Percentiles rank a stretch among this genome's conserved stretches.
These are phyloP conservation scores for Cantharis flavilabris DNA, from an alignment of 2,888 invertebrate genomes.

Conservation along the genomic window DNA sequence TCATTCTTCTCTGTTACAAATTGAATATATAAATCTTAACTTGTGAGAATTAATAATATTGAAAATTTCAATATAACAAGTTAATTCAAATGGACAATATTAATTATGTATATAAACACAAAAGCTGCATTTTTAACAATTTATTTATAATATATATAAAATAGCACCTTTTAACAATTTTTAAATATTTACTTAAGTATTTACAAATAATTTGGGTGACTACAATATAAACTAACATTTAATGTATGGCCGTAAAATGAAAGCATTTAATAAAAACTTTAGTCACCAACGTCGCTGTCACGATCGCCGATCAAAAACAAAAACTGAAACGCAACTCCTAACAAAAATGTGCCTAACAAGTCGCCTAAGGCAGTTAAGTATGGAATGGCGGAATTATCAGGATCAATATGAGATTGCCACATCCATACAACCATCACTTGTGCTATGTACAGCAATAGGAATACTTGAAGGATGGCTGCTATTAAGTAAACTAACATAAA, in stretches of 20 bases:
- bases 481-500: conserved; percentile 72
- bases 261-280: conserved; percentile 32
- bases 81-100: too few relatives aligned
- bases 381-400: conserved; percentile 89
- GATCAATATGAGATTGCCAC: conserved; percentile 83
- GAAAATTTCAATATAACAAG: too few relatives aligned
- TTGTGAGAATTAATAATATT: too few relatives aligned
- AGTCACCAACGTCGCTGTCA: conserved; percentile 76
- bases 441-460: conserved; percentile 76
- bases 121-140: not conserved
- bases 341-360: conserved; percentile 79
- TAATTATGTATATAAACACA: not conserved
- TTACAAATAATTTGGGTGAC: not conserved
- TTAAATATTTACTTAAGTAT: not conserved
- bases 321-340: conserved; percentile 75
- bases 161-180: conserved; percentile 9
- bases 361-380: conserved; percentile 89
- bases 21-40: too few relatives aligned
- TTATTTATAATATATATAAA: conserved; percentile 6
- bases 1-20: too few relatives aligned
- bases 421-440: conserved; percentile 82
- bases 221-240: not conserved
- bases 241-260: not conserved
- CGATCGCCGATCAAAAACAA: conserved; percentile 75
- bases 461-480: conserved; percentile 58